Evolutionary conservation across 2,797 vertebrate genomes (phyloP).

Genomic region (Erethizon dorsatum): DNA sequence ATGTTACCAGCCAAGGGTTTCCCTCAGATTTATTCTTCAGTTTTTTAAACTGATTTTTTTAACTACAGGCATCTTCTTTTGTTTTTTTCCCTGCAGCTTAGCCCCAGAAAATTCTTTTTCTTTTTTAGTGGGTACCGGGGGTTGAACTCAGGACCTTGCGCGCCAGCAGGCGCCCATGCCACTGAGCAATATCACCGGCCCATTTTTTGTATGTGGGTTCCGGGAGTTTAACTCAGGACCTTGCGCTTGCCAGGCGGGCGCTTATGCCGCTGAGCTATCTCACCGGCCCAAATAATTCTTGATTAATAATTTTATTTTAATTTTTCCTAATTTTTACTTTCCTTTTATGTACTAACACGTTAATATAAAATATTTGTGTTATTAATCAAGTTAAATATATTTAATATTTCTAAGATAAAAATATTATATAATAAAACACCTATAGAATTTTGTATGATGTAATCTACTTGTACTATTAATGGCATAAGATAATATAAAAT

Average conservation of each 20-base stretch:
- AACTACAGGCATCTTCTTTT: background rate
- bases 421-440: background rate
- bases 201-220: too few species aligned
- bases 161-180: too few species aligned
- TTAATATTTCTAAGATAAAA: background rate
- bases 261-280: too few species aligned
- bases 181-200: too few species aligned
- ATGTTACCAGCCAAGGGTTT: slow-evolving; percentile 47
- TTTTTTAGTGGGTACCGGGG: too few species aligned
- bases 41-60: background rate
- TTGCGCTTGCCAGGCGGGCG: too few species aligned
- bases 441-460: background rate
- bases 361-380: slow-evolving; percentile 54
- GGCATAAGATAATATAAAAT: slow-evolving; percentile 13
- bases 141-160: too few species aligned
- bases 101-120: background rate
- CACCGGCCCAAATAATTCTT: background rate
- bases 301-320: slow-evolving; percentile 56
- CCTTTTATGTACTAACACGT: background rate
- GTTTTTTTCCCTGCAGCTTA: background rate
- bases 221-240: too few species aligned
- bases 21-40: background rate
- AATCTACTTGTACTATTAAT: background rate
- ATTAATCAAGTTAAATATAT: background rate
- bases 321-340: slow-evolving; percentile 26